Evolutionary conservation across 2,113 vertebrate species (phyloP), one percentile per base, ranked within the genome.

Genomic region (Thamnophis sirtalis): DNA sequence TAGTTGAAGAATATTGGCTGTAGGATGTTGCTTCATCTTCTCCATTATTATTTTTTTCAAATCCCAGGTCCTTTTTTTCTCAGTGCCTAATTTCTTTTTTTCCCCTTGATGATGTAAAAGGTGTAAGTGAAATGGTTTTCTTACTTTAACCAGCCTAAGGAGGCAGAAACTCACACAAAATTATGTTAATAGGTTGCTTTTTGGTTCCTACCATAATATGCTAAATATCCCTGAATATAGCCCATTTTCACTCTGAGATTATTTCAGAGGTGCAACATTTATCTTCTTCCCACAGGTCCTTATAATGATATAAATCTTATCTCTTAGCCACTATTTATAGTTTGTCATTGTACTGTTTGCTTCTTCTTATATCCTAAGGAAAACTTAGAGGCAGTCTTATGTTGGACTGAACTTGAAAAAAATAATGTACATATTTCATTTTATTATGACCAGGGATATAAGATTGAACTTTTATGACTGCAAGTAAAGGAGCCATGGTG

Each of bases 391-490:
- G 21, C 11, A 3, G 11, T 84, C 19, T 90, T 51, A 50, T 55
- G 7, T 90, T 84, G 49, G 10, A 7, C 19, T 84, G n/a, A 53
- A 33, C 19, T 5, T 24, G n/a, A 10, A 22, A 84, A 22, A 11
- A 38, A 24, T 24, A 8, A 51, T 33, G 0, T 43, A 73, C 22
- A 55, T 87, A 33, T 56, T 86, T 9, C 84, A 7, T 89, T 94
- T 92, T 94, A 48, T 93, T 84, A 84, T 38, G 28, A 92, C n/a
- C 68, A 92, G 91, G 89, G 90, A 13, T 19, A 94, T 3, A n/a
- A 21, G 89, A 38, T 92, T 26, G 6, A 19, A 87, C 92, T 89
- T 85, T 33, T 92, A 38, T 87, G 94, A 60, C n/a, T 90, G 84
- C 58, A 92, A 73, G n/a, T 73, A 38, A 33, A 73, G 51, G 54